Evolutionary conservation across 2,888 invertebrate species (phyloP).

Genomic region (Sturmia bella): DNA sequence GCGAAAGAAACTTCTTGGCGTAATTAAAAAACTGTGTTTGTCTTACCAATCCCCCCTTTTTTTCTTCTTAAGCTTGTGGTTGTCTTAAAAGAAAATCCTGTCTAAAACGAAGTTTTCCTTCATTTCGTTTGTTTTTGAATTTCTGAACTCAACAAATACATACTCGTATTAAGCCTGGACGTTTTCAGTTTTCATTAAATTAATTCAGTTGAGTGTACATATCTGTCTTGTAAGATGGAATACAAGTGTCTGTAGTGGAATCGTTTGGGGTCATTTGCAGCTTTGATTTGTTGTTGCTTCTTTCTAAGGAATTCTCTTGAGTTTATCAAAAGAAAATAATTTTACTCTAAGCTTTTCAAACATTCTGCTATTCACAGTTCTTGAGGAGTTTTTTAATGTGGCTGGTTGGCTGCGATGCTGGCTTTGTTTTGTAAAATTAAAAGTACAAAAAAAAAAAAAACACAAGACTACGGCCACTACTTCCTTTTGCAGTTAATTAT

Average conservation of each 20-base stretch:
- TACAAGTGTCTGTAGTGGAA: not conserved
- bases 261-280: slow-evolving; percentile 1
- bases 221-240: slow-evolving; percentile 4
- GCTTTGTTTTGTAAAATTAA: not conserved
- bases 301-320: not conserved
- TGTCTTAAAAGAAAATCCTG: not conserved
- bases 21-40: slow-evolving; percentile 35
- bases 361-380: not conserved
- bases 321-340: not conserved
- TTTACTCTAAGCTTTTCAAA: not conserved
- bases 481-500: slow-evolving; percentile 54
- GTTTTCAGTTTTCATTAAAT: slow-evolving; percentile 41
- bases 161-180: not conserved
- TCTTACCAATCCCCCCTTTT: not conserved
- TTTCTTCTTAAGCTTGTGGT: not conserved
- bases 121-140: not conserved
- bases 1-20: not conserved
- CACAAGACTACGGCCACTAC: slow-evolving; percentile 8
- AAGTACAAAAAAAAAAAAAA: no score
- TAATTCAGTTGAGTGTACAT: slow-evolving; percentile 33
- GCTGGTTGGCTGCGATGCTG: not conserved
- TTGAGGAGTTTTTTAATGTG: no score
- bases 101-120: slow-evolving; percentile 9
- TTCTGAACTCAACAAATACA: not conserved
- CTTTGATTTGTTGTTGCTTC: slow-evolving; percentile 9